These are phyloP conservation scores for Epirrhoe alternata DNA, from an alignment of 2,888 invertebrate genomes.

Conservation along the genomic window DNA sequence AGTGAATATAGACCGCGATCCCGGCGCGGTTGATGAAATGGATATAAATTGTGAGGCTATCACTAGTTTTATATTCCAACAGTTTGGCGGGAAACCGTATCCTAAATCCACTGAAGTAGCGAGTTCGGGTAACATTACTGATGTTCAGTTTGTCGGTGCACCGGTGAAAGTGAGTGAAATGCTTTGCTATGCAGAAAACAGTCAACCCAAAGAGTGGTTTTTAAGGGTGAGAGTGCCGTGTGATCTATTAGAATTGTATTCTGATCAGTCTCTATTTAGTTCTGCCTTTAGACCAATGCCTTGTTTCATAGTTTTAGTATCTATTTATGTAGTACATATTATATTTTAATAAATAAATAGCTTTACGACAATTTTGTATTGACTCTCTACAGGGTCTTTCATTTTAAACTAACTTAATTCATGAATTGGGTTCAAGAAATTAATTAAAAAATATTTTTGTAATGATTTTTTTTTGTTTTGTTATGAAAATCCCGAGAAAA, in stretches of 20 bases:
- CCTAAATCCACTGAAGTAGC: neutral
- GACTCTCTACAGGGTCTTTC: no score
- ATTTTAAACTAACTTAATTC: no score
- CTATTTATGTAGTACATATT: neutral
- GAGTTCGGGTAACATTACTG: neutral
- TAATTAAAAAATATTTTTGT: no score
- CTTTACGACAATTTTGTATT: no score
- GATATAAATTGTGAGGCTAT: conserved; percentile 6
- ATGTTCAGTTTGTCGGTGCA: neutral
- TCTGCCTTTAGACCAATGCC: neutral
- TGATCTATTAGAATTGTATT: conserved; percentile 17
- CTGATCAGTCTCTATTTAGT: neutral
- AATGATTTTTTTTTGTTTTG: neutral
- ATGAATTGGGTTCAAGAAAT: no score
- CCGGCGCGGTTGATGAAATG: neutral
- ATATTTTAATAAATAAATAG: no score
- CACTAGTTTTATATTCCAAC: conserved; percentile 10
- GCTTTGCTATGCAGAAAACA: conserved; percentile 10
- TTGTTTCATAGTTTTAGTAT: neutral
- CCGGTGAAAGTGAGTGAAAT: neutral
- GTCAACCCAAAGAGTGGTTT: neutral
- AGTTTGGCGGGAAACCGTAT: neutral
- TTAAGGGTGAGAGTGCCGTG: conserved; percentile 3
- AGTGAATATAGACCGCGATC: neutral
- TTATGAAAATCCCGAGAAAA: neutral